These are phyloP conservation scores for Diabrotica balteata DNA, from an alignment of 2,888 invertebrate species.

Conservation along the genomic window DNA sequence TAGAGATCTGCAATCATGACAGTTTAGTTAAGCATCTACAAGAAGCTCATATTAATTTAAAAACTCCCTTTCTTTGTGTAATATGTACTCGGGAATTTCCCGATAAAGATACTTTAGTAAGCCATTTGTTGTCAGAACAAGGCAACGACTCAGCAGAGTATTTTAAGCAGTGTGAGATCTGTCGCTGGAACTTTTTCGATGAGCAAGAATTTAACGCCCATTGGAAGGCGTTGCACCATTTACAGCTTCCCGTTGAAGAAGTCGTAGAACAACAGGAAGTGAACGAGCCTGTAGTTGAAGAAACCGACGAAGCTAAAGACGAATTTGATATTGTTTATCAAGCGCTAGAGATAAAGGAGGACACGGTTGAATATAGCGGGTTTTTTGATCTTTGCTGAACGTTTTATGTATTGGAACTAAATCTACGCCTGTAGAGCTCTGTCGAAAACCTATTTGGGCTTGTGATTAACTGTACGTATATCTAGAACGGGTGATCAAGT, in stretches of 20 bases:
- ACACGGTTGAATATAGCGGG: constrained; percentile 5
- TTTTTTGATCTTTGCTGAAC: constrained; percentile 9
- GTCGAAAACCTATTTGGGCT: no score
- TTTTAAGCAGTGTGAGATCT: constrained; percentile 10
- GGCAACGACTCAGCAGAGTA: constrained; percentile 2
- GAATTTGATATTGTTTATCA: constrained; percentile 7
- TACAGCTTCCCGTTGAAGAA: neutral
- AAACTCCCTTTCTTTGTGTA: constrained; percentile 1
- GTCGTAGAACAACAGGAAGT: neutral
- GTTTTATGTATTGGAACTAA: no score
- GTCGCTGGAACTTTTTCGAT: constrained; percentile 9
- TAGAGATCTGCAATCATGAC: neutral
- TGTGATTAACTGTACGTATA: no score
- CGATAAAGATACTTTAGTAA: neutral
- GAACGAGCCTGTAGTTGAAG: neutral
- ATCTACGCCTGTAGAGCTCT: no score
- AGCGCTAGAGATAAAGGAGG: constrained; percentile 10
- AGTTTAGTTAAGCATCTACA: constrained; percentile 2
- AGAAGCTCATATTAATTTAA: neutral
- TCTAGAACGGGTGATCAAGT: no score
- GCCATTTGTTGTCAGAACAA: constrained; percentile 4
- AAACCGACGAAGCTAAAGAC: neutral
- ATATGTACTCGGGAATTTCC: constrained; percentile 3
- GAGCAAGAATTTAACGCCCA: neutral
- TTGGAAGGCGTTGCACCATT: constrained; percentile 6